phyloP scores from a whole-genome alignment of 2,113 vertebrate genomes.

The Erpornis zantholeuca region DNA sequence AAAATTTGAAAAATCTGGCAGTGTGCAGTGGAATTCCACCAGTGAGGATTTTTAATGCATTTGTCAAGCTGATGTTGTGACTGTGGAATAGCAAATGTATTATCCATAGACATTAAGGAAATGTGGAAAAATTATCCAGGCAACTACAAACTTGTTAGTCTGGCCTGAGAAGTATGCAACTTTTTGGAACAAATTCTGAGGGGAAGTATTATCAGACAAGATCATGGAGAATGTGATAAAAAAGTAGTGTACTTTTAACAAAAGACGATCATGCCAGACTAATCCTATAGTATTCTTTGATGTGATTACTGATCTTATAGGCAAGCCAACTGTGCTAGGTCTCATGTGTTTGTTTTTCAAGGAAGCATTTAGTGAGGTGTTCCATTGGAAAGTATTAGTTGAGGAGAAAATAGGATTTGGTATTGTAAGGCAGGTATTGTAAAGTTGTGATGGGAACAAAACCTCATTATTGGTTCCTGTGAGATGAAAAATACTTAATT shows the following conservation, averaged over 20 bases:
- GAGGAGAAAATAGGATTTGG: background rate
- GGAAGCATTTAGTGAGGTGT: background rate
- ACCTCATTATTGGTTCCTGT: background rate
- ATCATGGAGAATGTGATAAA: conserved; percentile 19
- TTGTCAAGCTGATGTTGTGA: conserved; percentile 42
- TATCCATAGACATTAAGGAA: conserved; percentile 24
- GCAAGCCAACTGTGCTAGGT: background rate
- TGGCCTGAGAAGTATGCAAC: conserved; percentile 6
- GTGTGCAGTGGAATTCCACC: conserved; percentile 4
- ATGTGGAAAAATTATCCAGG: background rate
- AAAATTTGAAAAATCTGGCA: background rate
- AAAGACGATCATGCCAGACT: background rate
- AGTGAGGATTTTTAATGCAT: conserved; percentile 4
- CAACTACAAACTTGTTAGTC: conserved; percentile 29
- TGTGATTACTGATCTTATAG: background rate
- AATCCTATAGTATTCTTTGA: conserved; percentile 7
- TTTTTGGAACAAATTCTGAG: conserved; percentile 17
- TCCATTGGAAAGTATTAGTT: background rate
- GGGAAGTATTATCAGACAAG: conserved; percentile 1
- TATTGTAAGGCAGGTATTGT: background rate
- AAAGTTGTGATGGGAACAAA: background rate
- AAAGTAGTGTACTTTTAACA: background rate
- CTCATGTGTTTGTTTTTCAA: background rate
- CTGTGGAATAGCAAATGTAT: conserved; percentile 7
- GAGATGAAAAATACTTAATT: background rate